These are phyloP conservation scores for Mycalesis mineus DNA, from an alignment of 2,888 invertebrate genomes.

Conservation along the genomic window DNA sequence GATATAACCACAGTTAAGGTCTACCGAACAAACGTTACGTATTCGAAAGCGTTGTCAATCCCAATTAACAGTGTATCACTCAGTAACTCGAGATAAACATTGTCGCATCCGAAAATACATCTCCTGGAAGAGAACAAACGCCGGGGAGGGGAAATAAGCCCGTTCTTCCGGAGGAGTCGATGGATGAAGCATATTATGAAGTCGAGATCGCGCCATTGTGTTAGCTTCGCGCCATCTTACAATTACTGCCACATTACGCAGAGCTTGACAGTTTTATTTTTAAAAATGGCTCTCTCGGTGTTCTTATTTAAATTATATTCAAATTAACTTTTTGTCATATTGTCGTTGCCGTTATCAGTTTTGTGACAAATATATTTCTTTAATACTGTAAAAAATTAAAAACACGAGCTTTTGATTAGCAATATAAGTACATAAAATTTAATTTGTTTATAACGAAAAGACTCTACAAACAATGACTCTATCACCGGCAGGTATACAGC, in stretches of 20 bases:
- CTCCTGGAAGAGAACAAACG: constrained; percentile 69
- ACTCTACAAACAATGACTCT: too few relatives aligned
- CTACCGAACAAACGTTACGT: too few relatives aligned
- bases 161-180: constrained; percentile 45
- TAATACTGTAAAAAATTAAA: too few relatives aligned
- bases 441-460: too few relatives aligned
- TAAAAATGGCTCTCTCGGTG: neutral
- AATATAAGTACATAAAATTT: too few relatives aligned
- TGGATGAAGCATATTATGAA: constrained; percentile 32
- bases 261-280: neutral
- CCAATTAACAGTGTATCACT: constrained; percentile 36
- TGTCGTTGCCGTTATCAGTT: too few relatives aligned
- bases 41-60: neutral
- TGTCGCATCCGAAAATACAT: constrained; percentile 62
- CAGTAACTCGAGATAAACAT: constrained; percentile 60
- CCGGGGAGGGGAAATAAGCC: constrained; percentile 56
- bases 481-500: too few relatives aligned
- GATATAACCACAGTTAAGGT: too few relatives aligned
- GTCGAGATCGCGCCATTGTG: constrained; percentile 24
- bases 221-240: neutral
- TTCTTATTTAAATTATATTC: neutral
- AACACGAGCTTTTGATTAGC: too few relatives aligned
- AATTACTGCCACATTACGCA: neutral
- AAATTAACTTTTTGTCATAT: too few relatives aligned
- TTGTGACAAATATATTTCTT: too few relatives aligned